These are phyloP conservation scores for Eclectus roratus DNA, from an alignment of 2,113 vertebrate genomes.

Conservation along the genomic window DNA sequence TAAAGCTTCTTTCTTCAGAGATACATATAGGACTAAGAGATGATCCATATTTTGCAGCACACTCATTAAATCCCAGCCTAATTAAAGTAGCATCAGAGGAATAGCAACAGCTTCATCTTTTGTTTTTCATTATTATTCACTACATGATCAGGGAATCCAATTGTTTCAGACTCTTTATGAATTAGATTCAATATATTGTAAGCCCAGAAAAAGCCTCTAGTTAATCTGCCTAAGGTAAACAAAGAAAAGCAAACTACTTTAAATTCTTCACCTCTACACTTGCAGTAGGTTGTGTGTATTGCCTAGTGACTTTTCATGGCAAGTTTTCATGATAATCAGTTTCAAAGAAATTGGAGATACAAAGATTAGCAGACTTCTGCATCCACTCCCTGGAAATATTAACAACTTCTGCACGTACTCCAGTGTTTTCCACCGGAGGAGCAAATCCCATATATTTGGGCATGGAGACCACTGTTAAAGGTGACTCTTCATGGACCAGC, in stretches of 20 bases:
- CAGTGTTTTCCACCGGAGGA: neutral
- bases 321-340: neutral
- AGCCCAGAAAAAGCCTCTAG: neutral
- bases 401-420: neutral
- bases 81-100: neutral
- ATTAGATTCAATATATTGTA: neutral
- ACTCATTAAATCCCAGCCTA: neutral
- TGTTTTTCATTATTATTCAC: neutral
- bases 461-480: neutral
- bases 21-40: neutral
- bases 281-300: neutral
- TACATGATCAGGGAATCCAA: neutral
- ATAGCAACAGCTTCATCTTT: neutral
- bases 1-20: neutral
- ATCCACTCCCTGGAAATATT: neutral
- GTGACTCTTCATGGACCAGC: neutral
- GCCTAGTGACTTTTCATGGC: neutral
- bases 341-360: neutral
- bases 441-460: fast-evolving
- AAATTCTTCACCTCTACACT: neutral
- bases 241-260: neutral
- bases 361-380: neutral
- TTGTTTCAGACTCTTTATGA: neutral
- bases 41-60: neutral
- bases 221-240: neutral